phyloP scores from a whole-genome alignment of 2,888 invertebrate species.

The Dysmachus trigonus region DNA sequence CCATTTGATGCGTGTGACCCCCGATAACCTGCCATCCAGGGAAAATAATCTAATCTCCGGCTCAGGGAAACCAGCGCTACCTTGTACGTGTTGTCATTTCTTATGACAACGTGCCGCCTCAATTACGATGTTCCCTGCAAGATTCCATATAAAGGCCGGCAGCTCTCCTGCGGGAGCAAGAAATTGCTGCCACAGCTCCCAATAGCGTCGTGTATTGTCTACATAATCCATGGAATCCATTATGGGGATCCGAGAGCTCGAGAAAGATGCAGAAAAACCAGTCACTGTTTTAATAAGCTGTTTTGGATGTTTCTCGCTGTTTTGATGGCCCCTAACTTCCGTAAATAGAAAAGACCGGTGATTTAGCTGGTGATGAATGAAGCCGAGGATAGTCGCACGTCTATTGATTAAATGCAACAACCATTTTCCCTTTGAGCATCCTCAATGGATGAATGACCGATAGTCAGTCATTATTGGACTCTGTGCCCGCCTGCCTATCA shows the following conservation, averaged over 20 bases:
- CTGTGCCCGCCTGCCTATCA: not conserved
- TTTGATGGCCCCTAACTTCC: slow-evolving; percentile 13
- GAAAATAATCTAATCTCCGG: not conserved
- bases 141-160: not conserved
- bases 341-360: not conserved
- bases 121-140: not conserved
- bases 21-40: not conserved
- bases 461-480: not conserved
- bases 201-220: not conserved
- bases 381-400: not conserved
- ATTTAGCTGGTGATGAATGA: slow-evolving; percentile 20
- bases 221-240: not conserved
- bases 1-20: not conserved
- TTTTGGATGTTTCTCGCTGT: slow-evolving; percentile 8
- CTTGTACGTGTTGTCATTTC: not conserved
- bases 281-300: not conserved
- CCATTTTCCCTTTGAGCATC: not conserved
- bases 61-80: not conserved
- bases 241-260: not conserved
- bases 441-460: slow-evolving; percentile 23
- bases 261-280: not conserved
- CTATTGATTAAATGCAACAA: not conserved
- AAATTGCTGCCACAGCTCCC: not conserved
- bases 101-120: not conserved
- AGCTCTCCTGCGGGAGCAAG: not conserved